phyloP scores from a whole-genome alignment of 2,888 invertebrate genomes.

The Steinernema hermaphroditum region DNA sequence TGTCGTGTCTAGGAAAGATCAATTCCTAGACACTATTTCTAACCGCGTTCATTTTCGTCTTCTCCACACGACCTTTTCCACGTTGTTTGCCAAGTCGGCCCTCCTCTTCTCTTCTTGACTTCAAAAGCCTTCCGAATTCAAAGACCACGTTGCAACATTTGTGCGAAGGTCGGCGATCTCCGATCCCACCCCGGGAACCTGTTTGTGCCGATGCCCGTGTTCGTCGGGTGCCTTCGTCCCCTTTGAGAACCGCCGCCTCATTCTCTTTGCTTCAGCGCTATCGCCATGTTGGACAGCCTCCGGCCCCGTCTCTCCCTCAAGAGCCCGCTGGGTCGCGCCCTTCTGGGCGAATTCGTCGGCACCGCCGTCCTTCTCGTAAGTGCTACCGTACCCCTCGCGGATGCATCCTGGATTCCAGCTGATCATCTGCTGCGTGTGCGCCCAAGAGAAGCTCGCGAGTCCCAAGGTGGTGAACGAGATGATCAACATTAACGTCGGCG shows the following conservation, averaged over 20 bases:
- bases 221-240: neutral
- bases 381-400: no score
- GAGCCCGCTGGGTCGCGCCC: constrained; percentile 55
- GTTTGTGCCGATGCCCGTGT: constrained; percentile 20
- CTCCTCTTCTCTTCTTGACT: neutral
- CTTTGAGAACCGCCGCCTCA: neutral
- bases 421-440: constrained; percentile 67
- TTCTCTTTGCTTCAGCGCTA: neutral
- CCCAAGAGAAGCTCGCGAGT: constrained; percentile 67
- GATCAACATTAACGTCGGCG: constrained; percentile 68
- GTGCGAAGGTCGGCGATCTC: constrained; percentile 2
- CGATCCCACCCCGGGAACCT: constrained; percentile 9
- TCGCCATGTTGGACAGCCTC: constrained; percentile 39
- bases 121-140: neutral
- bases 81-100: no score
- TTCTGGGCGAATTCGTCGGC: constrained; percentile 63
- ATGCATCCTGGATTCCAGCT: constrained; percentile 55
- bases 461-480: constrained; percentile 59
- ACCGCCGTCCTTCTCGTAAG: constrained; percentile 59
- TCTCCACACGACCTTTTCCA: no score
- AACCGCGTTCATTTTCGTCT: no score
- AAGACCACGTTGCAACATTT: neutral
- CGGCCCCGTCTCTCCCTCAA: constrained; percentile 55
- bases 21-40: no score
- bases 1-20: no score